Base-by-base conservation (phyloP, 2,113 vertebrate species). In the Percina caprodes region DNA sequence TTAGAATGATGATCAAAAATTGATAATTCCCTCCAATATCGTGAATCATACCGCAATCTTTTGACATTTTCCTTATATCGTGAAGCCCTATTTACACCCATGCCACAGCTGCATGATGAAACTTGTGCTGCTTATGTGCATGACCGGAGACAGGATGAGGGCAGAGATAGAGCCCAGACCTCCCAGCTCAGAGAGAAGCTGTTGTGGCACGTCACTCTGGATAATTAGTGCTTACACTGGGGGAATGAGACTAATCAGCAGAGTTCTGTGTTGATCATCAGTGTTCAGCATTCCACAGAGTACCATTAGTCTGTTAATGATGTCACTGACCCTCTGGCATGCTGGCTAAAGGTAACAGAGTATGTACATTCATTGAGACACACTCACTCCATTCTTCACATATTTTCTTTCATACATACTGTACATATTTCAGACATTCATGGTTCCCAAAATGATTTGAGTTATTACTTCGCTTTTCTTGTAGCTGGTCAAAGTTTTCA, bases 161-260 rank as follows among this genome's bases (percentile, higher is more conserved):
- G 77, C 66, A 48, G 51, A 69, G 56, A 67, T 67, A 76, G 71
- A 11, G 62, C 30, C 70, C 66, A 18, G 74, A 79, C 49, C 69
- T 72, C 56, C 72, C 48, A 46, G 76, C 75, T 14, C 30, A 52
- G 66, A 74, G 30, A 85, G 54, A 35, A 75, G 69, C 81, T 62
- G 24, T 62, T 74, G 79, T 62, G 45, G 74, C 66, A 65, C 61
- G 84, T 92, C 90, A 88, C 30, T 88, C 81, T 24, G 30, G 74
- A 85, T 92, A 89, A 93, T 92, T 93, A 86, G 76, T 87, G 87
- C 66, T 83, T 80, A 82, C 84, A 83, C 86, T 78, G 83, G 90
- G 79, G 81, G 71, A 89, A 89, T 75, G 59, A 71, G 88, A 85
- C 85, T 91, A 89, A 91, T 92, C 91, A 92, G 89, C 66, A 70